Conservation (phyloP, 2,797 vertebrate species). For the Mus spretus region DNA sequence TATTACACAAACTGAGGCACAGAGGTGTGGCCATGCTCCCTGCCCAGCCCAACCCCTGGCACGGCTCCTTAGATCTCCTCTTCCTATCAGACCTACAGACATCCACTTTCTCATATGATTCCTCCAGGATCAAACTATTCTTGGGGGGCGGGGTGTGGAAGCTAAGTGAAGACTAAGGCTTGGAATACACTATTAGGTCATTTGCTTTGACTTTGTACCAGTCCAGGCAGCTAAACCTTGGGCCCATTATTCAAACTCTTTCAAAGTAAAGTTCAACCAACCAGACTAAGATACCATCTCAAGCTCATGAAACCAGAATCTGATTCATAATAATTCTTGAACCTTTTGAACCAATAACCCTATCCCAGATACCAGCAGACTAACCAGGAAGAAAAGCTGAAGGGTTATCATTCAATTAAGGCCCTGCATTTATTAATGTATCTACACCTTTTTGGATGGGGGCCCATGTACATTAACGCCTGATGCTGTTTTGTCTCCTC, state of each 20-base stretch:
- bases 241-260: constrained; percentile 16
- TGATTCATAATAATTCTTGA: neutral
- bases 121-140: constrained; percentile 14
- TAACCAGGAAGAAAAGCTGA: neutral
- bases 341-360: neutral
- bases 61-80: neutral
- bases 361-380: neutral
- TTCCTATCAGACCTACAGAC: neutral
- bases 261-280: constrained; percentile 45
- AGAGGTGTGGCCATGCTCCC: neutral
- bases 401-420: constrained; percentile 22
- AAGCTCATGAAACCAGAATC: neutral
- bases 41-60: neutral
- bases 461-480: neutral
- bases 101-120: neutral
- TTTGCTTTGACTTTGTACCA: neutral
- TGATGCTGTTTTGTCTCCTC: neutral
- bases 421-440: neutral
- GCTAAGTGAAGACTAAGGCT: neutral
- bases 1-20: constrained; percentile 10
- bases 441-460: neutral
- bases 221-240: neutral
- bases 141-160: neutral
- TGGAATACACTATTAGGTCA: neutral
- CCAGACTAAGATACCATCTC: constrained; percentile 20